phyloP scores from a whole-genome alignment of 1,140 invertebrate genomes.

The Drosophila pruinosa region DNA sequence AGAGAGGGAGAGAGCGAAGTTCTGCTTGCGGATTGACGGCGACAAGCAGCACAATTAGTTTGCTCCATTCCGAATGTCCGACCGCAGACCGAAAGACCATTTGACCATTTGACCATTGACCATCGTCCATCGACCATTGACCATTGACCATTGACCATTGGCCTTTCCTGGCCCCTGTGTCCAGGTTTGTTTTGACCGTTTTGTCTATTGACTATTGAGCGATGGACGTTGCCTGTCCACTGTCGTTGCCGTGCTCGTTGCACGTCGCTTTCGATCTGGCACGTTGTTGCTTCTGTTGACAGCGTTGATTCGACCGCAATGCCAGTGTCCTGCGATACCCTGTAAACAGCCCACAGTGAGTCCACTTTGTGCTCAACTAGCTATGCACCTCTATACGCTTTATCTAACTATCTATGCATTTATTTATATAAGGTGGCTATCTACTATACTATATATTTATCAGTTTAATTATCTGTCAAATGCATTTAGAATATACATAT shows the following conservation, averaged over 20 bases:
- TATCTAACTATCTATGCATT: neutral
- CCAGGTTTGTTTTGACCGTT: neutral
- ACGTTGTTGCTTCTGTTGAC: too few species aligned
- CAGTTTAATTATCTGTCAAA: too few species aligned
- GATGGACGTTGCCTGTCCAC: neutral
- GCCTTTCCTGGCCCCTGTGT: neutral
- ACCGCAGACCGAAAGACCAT: neutral
- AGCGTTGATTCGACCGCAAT: neutral
- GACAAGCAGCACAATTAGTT: constrained; percentile 40
- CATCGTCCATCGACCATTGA: neutral
- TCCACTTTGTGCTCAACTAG: too few species aligned
- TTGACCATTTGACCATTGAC: neutral
- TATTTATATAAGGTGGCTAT: too few species aligned
- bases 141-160: neutral
- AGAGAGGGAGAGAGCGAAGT: neutral
- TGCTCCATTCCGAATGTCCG: constrained; percentile 8
- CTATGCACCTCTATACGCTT: neutral
- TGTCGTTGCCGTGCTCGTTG: neutral
- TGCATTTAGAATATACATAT: too few species aligned
- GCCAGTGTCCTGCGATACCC: neutral
- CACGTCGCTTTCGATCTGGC: neutral
- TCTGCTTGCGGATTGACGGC: constrained; percentile 31
- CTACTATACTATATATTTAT: too few species aligned
- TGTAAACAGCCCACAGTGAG: constrained; percentile 38
- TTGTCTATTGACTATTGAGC: constrained; percentile 1